These are phyloP conservation scores for Knipowitschia caucasica DNA, from an alignment of 2,797 vertebrate species.

Conservation along the genomic window DNA sequence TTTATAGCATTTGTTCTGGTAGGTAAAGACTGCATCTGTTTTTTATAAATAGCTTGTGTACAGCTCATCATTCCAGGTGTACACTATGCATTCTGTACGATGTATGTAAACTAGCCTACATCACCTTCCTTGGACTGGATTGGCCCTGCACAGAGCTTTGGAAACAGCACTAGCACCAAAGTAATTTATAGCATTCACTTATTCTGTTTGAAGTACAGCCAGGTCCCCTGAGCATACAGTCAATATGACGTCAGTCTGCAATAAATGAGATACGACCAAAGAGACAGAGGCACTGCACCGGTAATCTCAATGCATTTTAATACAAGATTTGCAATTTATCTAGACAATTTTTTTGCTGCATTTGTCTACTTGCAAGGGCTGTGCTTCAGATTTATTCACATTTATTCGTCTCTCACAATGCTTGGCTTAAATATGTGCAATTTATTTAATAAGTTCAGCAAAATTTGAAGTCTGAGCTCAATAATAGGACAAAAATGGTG, in stretches of 20 bases:
- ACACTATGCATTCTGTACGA: conserved; percentile 6
- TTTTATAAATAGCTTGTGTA: conserved; percentile 22
- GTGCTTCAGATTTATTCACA: no score
- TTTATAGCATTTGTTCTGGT: conserved; percentile 12
- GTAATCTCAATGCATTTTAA: not conserved
- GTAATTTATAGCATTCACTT: conserved; percentile 37
- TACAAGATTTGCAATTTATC: not conserved
- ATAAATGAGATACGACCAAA: conserved; percentile 41
- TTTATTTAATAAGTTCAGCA: no score
- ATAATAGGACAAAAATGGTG: no score
- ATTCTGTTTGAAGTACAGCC: conserved; percentile 36
- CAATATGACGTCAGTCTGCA: conserved; percentile 42
- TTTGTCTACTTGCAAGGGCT: no score
- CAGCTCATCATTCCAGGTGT: conserved; percentile 17
- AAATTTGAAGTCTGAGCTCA: no score
- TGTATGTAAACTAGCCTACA: not conserved
- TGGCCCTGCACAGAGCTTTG: conserved; percentile 5
- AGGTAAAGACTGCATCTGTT: no score
- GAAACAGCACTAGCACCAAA: conserved; percentile 23
- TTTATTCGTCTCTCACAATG: no score
- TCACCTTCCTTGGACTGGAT: not conserved
- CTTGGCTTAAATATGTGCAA: no score
- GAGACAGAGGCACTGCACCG: conserved; percentile 5
- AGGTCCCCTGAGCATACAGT: conserved; percentile 38
- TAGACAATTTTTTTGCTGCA: no score